phyloP scores from a whole-genome alignment of 2,888 invertebrate species.

The Lepidonotus clava region DNA sequence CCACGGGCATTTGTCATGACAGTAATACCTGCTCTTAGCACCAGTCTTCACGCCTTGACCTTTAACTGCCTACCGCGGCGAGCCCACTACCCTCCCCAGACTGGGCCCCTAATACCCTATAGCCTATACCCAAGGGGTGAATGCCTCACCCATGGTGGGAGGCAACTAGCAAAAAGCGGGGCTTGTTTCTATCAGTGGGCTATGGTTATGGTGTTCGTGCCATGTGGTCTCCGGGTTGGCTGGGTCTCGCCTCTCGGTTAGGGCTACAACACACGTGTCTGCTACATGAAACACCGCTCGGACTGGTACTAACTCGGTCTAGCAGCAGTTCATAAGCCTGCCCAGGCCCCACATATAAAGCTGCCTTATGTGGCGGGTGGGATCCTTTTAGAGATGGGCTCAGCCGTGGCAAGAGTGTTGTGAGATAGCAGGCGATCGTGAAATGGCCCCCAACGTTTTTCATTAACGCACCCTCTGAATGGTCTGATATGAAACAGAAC shows the following conservation, averaged over 20 bases:
- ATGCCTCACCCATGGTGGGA: not conserved
- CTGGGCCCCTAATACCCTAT: not conserved
- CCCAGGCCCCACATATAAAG: no score
- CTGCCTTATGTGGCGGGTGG: no score
- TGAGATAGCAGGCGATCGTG: no score
- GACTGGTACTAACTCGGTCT: not conserved
- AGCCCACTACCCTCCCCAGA: not conserved
- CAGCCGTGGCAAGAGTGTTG: no score
- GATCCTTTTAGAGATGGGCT: no score
- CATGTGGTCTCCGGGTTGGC: not conserved
- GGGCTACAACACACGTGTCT: not conserved
- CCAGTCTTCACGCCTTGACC: not conserved
- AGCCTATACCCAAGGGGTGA: not conserved
- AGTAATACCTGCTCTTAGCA: not conserved
- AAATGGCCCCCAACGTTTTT: no score
- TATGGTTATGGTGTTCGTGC: not conserved
- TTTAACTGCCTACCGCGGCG: not conserved
- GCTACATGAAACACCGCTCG: not conserved
- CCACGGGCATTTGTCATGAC: conserved; percentile 1
- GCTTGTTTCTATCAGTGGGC: conserved; percentile 4
- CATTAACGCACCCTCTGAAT: no score
- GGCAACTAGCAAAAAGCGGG: not conserved
- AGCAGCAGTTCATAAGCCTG: no score
- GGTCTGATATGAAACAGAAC: no score
- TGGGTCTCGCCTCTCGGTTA: not conserved